phyloP scores from a whole-genome alignment of 2,113 vertebrate genomes.

The Chaenocephalus aceratus region DNA sequence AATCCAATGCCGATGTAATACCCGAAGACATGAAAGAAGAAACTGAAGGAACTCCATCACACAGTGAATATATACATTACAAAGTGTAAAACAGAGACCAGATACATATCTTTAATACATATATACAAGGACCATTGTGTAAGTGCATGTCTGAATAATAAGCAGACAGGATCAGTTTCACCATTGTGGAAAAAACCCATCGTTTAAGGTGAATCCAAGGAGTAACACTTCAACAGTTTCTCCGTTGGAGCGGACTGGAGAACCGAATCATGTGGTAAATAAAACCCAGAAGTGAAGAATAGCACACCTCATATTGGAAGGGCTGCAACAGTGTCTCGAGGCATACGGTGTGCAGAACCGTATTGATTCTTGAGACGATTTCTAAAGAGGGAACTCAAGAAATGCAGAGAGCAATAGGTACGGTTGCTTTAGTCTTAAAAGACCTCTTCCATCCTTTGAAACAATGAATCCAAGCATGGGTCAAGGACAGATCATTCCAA shows the following conservation, averaged over 20 bases:
- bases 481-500: constrained; percentile 61
- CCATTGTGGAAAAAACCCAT: constrained; percentile 28
- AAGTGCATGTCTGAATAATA: constrained; percentile 14
- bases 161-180: constrained; percentile 35
- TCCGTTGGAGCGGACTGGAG: constrained; percentile 10
- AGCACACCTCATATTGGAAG: constrained; percentile 23
- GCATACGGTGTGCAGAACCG: background rate
- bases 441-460: constrained; percentile 38
- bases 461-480: constrained; percentile 51
- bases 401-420: constrained; percentile 36
- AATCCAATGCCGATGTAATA: constrained; percentile 17
- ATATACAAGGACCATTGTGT: constrained; percentile 7
- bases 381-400: constrained; percentile 32
- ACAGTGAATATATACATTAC: constrained; percentile 16
- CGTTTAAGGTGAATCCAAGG: constrained; percentile 35
- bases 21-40: constrained; percentile 23
- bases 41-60: constrained; percentile 38
- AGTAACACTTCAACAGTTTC: constrained; percentile 30
- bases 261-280: constrained; percentile 49
- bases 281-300: constrained; percentile 33
- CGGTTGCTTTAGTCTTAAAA: constrained; percentile 33
- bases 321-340: constrained; percentile 22
- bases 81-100: constrained; percentile 26
- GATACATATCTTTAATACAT: constrained; percentile 27
- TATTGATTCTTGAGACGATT: constrained; percentile 27